These are phyloP conservation scores for Mamestra brassicae DNA, from an alignment of 2,888 invertebrate species.

Conservation along the genomic window DNA sequence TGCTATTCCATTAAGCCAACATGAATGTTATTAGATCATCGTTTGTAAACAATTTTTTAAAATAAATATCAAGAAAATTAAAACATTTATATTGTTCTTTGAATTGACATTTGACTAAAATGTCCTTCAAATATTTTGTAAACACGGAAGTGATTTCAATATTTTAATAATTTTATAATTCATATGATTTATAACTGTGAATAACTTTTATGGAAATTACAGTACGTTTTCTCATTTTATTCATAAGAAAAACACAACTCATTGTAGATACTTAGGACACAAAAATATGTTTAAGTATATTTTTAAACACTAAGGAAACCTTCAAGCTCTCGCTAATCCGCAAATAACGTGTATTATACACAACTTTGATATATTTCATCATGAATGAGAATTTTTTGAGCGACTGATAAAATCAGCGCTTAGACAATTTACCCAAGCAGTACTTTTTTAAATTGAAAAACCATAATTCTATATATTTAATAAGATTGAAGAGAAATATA, in stretches of 20 bases:
- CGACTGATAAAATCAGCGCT: too few species aligned
- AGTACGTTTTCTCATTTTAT: not conserved
- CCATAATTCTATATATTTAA: not conserved
- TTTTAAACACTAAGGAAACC: too few species aligned
- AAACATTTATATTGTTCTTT: not conserved
- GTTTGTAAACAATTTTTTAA: not conserved
- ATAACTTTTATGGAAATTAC: conserved; percentile 32
- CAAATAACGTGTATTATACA: too few species aligned
- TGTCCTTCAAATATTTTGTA: conserved; percentile 8
- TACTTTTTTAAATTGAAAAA: too few species aligned
- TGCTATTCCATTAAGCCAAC: not conserved
- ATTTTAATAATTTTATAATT: not conserved
- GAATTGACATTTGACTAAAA: conserved; percentile 20
- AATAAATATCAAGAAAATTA: not conserved
- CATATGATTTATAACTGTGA: conserved; percentile 11
- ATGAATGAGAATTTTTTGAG: too few species aligned
- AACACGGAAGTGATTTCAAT: conserved; percentile 8
- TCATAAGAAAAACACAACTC: conserved; percentile 17
- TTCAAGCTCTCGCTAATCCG: too few species aligned
- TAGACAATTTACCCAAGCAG: too few species aligned
- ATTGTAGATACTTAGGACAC: not conserved
- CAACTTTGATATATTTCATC: too few species aligned
- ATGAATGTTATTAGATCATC: not conserved
- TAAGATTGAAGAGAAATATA: not conserved
- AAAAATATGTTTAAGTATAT: too few species aligned